A percentile compares a stretch with the other conserved stretches of the same genome.
phyloP scores from a whole-genome alignment of 2,888 invertebrate species.

The Ptychoptera contaminata region DNA sequence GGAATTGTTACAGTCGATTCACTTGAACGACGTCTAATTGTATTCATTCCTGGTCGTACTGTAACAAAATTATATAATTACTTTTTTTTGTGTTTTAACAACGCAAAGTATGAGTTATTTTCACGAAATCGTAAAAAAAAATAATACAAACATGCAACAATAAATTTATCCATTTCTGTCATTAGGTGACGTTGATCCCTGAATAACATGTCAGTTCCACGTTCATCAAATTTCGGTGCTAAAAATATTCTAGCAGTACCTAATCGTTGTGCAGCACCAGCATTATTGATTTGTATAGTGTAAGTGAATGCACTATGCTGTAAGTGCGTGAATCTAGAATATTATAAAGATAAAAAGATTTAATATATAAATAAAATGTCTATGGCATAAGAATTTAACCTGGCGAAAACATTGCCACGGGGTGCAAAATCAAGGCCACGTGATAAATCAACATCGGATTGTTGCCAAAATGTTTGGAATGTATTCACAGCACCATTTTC shows the following conservation, averaged over 20 bases:
- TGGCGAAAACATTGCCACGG: constrained; percentile 52
- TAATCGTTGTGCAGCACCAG: constrained; percentile 30
- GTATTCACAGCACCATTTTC: constrained; percentile 37
- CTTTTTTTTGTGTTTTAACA: no score
- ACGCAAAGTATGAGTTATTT: background rate
- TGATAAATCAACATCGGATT: constrained; percentile 58
- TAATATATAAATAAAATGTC: constrained; percentile 25
- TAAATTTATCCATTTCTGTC: constrained; percentile 54
- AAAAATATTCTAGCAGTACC: constrained; percentile 52
- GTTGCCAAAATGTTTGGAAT: constrained; percentile 61
- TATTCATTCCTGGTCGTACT: constrained; percentile 54
- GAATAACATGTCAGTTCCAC: constrained; percentile 41
- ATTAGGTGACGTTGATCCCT: constrained; percentile 44
- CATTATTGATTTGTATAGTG: constrained; percentile 45
- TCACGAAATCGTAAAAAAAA: background rate
- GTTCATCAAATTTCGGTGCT: constrained; percentile 48
- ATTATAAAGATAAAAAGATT: constrained; percentile 10
- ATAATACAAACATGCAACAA: constrained; percentile 37
- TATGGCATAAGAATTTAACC: constrained; percentile 40
- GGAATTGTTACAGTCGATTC: constrained; percentile 72
- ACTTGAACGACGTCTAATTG: constrained; percentile 44
- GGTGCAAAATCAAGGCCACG: constrained; percentile 72
- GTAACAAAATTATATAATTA: constrained; percentile 7
- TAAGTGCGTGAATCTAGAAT: constrained; percentile 49
- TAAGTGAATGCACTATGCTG: constrained; percentile 58